Conservation (phyloP, 2,113 vertebrate genomes). For the Percina caprodes region DNA sequence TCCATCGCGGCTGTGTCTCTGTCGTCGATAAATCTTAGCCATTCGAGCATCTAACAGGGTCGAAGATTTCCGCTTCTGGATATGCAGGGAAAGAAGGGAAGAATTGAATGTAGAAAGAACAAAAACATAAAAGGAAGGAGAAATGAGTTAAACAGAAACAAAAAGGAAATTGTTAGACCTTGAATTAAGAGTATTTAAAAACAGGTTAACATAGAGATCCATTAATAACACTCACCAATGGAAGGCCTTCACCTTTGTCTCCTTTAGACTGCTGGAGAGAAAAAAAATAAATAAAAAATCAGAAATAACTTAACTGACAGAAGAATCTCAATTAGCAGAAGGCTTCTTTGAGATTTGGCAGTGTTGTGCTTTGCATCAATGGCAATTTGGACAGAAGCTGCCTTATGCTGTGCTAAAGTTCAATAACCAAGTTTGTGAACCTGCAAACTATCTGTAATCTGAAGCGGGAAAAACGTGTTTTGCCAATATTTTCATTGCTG, state of each 20-base stretch:
- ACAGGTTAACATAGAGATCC: neutral
- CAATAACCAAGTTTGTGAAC: neutral
- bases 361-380: neutral
- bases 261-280: slow-evolving; percentile 56
- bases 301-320: neutral
- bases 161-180: neutral
- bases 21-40: slow-evolving; percentile 82
- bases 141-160: too few species aligned
- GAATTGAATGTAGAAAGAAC: too few species aligned
- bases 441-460: neutral
- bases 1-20: slow-evolving; percentile 76
- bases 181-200: neutral
- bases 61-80: slow-evolving; percentile 82
- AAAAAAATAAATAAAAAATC: neutral
- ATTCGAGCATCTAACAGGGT: slow-evolving; percentile 80
- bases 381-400: neutral
- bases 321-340: neutral
- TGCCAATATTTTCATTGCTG: neutral
- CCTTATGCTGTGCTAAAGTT: neutral
- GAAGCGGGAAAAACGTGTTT: neutral
- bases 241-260: slow-evolving; percentile 54
- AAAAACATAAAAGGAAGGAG: neutral
- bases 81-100: neutral
- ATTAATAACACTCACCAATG: slow-evolving; percentile 55
- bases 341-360: neutral